Evolutionary conservation across 2,888 invertebrate genomes (phyloP), one percentile per base, ranked within the genome.

Genomic region (Hirtodrosophila cameraria): DNA sequence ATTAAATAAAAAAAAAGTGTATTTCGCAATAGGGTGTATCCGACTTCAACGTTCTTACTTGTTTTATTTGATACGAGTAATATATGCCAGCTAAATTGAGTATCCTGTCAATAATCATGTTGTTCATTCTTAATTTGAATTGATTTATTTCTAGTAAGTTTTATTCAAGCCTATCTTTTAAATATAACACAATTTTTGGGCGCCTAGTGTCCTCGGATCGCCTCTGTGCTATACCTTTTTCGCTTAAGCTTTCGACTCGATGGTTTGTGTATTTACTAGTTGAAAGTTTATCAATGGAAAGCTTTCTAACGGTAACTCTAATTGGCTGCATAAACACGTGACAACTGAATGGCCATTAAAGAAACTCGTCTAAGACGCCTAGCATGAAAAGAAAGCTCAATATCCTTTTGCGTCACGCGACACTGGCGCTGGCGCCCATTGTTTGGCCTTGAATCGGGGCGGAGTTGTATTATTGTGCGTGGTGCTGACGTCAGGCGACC

Each of bases 391-490:
- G 48, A 75, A 76, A 65, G 70, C 64, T 49, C 72, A 65, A 82
- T 79, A 85, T 68, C 60, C 61, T 62, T 79, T 59, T 80, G 66
- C 80, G 80, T 80, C 80, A 80, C 83, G 83, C 86, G 83, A 86
- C 73, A 75, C 63, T 55, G 59, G 45, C 49, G 42, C 42, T 74
- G 69, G 71, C 54, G 69, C 75, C 60, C 50, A 55, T 65, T 75
- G 83, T 75, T 79, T 80, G 80, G 83, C 80, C 80, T 86, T 82
- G 83, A 62, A 54, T 15, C 20, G 45, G 52, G 70, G 57, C 53
- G 49, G 33, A 67, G 75, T 71, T 49, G 9, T 4, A 3, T 6
- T 39, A 8, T 6, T 46, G 23, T 28, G n/a, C 36, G 8, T 58
- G 50, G 31, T 42, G 76, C 66, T 80, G 79, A 80, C 86, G 79